Percentiles rank a stretch among this genome's conserved stretches.
Evolutionary conservation across 2,888 invertebrate genomes (phyloP).

Genomic region (Acronicta aceris): DNA sequence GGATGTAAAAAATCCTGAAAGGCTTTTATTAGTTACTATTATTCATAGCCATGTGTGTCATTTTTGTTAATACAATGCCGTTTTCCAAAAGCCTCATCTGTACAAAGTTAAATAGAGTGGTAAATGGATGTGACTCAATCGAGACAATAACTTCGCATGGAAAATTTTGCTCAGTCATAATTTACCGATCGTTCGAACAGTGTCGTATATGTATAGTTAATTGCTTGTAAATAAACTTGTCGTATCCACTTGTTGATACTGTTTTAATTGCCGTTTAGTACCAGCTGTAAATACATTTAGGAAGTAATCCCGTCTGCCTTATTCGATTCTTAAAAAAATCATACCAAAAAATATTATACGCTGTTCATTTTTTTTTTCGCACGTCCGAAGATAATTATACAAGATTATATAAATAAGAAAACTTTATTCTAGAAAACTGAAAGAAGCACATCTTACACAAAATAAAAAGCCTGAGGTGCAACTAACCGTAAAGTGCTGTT

Average conservation of each 20-base stretch:
- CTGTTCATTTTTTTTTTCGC: too few species aligned
- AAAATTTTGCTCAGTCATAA: constrained; percentile 6
- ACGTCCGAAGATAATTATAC: too few species aligned
- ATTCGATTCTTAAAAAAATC: not conserved
- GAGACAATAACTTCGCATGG: constrained; percentile 9
- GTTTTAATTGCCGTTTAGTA: constrained; percentile 17
- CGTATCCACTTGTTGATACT: not conserved
- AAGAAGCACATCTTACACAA: too few species aligned
- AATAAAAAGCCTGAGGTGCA: too few species aligned
- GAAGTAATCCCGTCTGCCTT: not conserved
- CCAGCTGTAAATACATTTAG: not conserved
- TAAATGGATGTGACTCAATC: not conserved
- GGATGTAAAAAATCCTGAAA: too few species aligned
- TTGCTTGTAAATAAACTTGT: constrained; percentile 1
- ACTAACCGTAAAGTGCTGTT: too few species aligned
- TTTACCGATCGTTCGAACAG: not conserved
- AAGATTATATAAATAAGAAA: too few species aligned
- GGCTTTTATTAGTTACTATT: too few species aligned
- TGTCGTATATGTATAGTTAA: constrained; percentile 4
- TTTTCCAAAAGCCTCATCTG: not conserved
- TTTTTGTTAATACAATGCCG: not conserved
- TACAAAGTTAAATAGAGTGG: not conserved
- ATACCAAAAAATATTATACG: too few species aligned
- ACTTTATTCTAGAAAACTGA: too few species aligned
- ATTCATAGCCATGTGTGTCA: too few species aligned